Evolutionary conservation across 2,797 vertebrate species (phyloP), one percentile per base, ranked within the genome.

Genomic region (Miichthys miiuy): DNA sequence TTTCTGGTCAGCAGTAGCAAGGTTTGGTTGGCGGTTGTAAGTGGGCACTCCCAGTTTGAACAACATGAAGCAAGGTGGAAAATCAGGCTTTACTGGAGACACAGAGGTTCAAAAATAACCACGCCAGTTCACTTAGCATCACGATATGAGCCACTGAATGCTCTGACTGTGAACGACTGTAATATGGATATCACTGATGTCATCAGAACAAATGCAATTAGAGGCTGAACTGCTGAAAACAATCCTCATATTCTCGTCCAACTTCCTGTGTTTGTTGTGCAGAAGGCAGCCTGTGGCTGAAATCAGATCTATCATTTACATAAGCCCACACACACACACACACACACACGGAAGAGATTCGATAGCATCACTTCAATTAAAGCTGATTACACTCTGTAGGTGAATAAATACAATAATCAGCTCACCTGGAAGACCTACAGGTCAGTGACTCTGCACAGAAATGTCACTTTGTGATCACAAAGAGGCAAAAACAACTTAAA

Each of bases 241-340:
- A 23, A 12, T 0, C 12, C 2, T 25, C 6, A 8, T 20, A 3
- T 14, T 42, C 23, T 47, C 20, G 5, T 41, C 21, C 18, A 25
- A 10, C 41, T 61, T 69, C 44, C 52, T 27, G 41, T 47, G 57
- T 57, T 46, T 58, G 68, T 23, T 16, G 21, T 23, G 66, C 30
- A 18, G 46, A 10, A 5, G 21, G 5, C 23, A 56, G 79, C 18
- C 44, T 58, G 78, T 2, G 38, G 73, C 30, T 68, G 65, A 82
- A 75, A 84, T 75, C 63, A 75, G 60, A 78, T 48, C 72, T 20
- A 34, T 7, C 25, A 66, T 75, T 79, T 78, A 51, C 82, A 79
- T 75, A 67, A 61, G 2, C 48, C 4, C 51, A 34, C 65, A 30
- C 55, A 44, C 63, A 50, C 42, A 57, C 17, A 47, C 42, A 18